A percentile compares a stretch with the other conserved stretches of the same genome.
These are phyloP conservation scores for Cephus rjabovi DNA, from an alignment of 2,888 invertebrate genomes.

Conservation along the genomic window DNA sequence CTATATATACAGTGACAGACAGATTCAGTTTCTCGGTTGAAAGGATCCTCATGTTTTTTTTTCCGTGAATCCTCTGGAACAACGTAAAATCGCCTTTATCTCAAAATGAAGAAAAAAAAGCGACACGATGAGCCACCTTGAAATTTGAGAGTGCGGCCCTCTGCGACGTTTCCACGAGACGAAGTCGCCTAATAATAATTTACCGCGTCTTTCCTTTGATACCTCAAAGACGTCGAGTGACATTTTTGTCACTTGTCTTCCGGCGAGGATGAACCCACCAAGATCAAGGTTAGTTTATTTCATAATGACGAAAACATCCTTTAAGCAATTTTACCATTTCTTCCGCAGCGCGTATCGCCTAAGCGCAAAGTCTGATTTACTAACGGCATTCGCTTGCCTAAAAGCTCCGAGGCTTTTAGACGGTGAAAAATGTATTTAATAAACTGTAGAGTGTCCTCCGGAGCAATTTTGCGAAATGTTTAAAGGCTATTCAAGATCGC, in stretches of 20 bases:
- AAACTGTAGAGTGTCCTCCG: constrained; percentile 26
- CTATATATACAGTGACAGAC: no score
- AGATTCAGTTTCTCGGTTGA: not conserved
- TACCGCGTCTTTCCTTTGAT: not conserved
- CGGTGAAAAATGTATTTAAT: constrained; percentile 34
- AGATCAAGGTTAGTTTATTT: not conserved
- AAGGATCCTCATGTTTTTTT: not conserved
- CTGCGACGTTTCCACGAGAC: not conserved
- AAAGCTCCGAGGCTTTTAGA: constrained; percentile 15
- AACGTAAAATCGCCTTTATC: not conserved
- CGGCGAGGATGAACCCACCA: not conserved
- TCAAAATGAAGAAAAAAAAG: not conserved
- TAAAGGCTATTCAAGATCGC: not conserved
- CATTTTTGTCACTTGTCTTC: not conserved
- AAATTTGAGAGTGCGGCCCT: not conserved
- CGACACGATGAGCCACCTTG: not conserved
- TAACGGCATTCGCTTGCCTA: constrained; percentile 7
- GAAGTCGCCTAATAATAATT: not conserved
- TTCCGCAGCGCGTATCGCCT: not conserved
- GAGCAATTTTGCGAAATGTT: not conserved
- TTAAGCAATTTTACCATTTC: not conserved
- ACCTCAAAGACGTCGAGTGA: not conserved
- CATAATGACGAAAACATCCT: not conserved
- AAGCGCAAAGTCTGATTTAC: not conserved
- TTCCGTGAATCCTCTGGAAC: not conserved